Conservation (phyloP, 2,888 invertebrate species). For the Xylota segnis region DNA sequence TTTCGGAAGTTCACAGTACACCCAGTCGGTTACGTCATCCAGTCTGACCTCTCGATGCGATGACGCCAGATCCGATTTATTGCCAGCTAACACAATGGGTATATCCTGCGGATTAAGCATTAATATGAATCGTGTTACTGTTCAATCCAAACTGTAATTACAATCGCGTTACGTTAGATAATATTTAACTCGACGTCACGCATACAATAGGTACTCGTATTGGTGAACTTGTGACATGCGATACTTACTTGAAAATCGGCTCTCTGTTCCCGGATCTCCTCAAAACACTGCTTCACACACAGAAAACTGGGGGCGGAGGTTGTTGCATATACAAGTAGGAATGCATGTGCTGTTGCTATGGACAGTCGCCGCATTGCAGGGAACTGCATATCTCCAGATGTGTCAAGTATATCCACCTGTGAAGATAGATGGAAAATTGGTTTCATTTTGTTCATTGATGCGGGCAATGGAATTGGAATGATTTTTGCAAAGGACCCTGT, state of each 20-base stretch:
- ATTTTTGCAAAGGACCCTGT: slow-evolving; percentile 1
- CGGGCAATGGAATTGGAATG: slow-evolving; percentile 5
- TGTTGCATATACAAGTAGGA: slow-evolving; percentile 93
- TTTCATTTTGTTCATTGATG: slow-evolving; percentile 40
- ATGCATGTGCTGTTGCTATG: slow-evolving; percentile 94
- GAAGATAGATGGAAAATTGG: slow-evolving; percentile 66
- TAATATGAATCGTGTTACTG: slow-evolving; percentile 14
- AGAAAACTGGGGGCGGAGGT: slow-evolving; percentile 90
- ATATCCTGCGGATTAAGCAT: slow-evolving; percentile 86
- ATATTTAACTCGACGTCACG: slow-evolving; percentile 29
- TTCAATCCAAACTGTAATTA: slow-evolving; percentile 67
- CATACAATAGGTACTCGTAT: no score
- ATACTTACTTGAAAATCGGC: slow-evolving; percentile 88
- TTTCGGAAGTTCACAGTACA: slow-evolving; percentile 90
- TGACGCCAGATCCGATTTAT: slow-evolving; percentile 91
- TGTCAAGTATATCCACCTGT: slow-evolving; percentile 91
- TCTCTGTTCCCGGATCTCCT: slow-evolving; percentile 93
- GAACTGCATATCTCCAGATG: slow-evolving; percentile 94
- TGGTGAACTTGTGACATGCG: neutral
- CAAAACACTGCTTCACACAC: slow-evolving; percentile 90
- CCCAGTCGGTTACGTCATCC: slow-evolving; percentile 93
- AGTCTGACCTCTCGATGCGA: slow-evolving; percentile 90
- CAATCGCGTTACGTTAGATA: slow-evolving; percentile 70
- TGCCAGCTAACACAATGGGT: slow-evolving; percentile 94
- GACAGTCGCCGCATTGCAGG: slow-evolving; percentile 95